Evolutionary conservation across 2,888 invertebrate species (phyloP).

Genomic region (Ramazzottius varieornatus): DNA sequence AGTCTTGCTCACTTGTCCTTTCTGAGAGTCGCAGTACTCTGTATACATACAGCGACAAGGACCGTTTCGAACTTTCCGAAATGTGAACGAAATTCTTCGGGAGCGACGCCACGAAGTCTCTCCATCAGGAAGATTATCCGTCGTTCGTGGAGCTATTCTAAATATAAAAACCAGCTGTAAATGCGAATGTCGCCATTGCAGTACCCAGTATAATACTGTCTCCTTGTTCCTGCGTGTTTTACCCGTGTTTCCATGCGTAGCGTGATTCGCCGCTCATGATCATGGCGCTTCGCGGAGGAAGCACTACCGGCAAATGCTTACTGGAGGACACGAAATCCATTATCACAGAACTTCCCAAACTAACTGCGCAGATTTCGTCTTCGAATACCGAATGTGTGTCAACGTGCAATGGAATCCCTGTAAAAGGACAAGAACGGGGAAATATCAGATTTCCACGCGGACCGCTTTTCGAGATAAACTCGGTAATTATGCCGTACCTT

Average conservation of each 20-base stretch:
- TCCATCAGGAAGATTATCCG: conserved; percentile 38
- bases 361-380: conserved; percentile 57
- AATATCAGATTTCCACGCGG: background rate
- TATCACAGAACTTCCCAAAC: conserved; percentile 47
- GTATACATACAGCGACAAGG: conserved; percentile 9
- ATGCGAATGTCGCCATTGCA: background rate
- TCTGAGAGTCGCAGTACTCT: background rate
- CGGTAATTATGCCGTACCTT: too few relatives aligned
- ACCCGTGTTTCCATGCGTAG: conserved; percentile 25
- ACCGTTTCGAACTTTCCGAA: conserved; percentile 19
- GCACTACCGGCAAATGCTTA: conserved; percentile 31
- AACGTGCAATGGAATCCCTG: conserved; percentile 75
- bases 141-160: conserved; percentile 47
- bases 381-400: conserved; percentile 86
- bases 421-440: conserved; percentile 9
- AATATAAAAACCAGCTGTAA: conserved; percentile 7
- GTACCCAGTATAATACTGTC: too few relatives aligned
- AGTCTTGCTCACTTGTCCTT: too few relatives aligned
- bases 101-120: conserved; percentile 10
- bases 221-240: background rate
- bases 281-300: conserved; percentile 44
- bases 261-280: conserved; percentile 53
- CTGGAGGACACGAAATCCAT: conserved; percentile 58
- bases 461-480: too few relatives aligned
- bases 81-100: conserved; percentile 25